Base-by-base conservation (phyloP, 2,888 invertebrate genomes). In the Pristionchus maxplancki region DNA sequence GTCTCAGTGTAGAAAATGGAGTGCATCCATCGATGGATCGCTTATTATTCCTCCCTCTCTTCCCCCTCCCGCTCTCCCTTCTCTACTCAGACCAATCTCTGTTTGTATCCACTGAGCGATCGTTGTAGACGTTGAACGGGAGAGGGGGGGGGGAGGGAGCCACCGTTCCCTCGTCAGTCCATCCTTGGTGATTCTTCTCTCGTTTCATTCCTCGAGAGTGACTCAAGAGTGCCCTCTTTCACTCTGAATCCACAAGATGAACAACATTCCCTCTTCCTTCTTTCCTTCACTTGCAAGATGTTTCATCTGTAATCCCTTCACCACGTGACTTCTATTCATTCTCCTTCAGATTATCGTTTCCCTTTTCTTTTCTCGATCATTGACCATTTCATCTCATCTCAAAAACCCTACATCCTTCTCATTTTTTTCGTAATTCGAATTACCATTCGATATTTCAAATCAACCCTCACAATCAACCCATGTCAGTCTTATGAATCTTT, bases 71-170 rank as follows among this genome's bases (percentile, higher is more conserved):
- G 5, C 53, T 58, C 82, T 31, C 82, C 20, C 37, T 31, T 58
- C 50, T 82, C 34, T 34, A 53, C 48, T 58, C 82, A 48, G 44
- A 78, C 48, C 48, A 78, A 44, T 78, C 78, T 78, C 78, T 78
- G 28, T 78, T 78, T 78, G 78, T 48, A 78, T 78, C 78, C 78
- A 78, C 44, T 48, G 78, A 28, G 78, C 20, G 78, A 74, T 37
- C 37, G 74, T 24, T 40, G 74, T 37, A 74, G 74, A 78, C 44
- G 78, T 44, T 48, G n/a, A n/a, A 48, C 78, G 82, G 44, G 74
- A 34, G 34, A 31, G 67, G 44, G 78, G 44, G 78, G 13, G 74
- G 44, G 78, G 28, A 20, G 44, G 48, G 78, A 44, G 78, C 44
- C 44, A 44, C 44, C 44, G 78, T 78, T 78, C 78, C 15, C 9